phyloP scores from a whole-genome alignment of 2,113 vertebrate species.

The Camelus dromedarius region DNA sequence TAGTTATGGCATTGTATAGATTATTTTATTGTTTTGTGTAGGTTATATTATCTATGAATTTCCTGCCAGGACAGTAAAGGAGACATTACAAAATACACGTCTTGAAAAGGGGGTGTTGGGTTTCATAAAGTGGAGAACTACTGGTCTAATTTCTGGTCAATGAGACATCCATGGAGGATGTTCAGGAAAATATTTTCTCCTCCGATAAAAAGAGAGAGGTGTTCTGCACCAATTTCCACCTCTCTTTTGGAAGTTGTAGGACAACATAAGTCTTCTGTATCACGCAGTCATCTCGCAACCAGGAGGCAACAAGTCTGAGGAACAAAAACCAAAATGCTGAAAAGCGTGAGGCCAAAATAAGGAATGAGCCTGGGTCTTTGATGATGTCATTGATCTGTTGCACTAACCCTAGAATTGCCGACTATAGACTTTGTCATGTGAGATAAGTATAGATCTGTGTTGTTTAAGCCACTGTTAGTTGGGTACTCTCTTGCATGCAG shows the following conservation, averaged over 20 bases:
- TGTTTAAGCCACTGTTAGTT: neutral
- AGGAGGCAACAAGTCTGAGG: neutral
- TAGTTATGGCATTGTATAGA: neutral
- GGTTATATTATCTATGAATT: neutral
- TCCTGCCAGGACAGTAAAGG: neutral
- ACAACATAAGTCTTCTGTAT: neutral
- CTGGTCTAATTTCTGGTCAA: neutral
- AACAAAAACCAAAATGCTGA: neutral
- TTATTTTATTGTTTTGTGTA: neutral
- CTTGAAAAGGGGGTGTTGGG: neutral
- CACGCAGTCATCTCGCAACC: neutral
- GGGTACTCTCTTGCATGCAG: neutral
- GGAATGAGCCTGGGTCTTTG: neutral
- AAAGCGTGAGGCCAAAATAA: neutral
- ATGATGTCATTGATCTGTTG: neutral
- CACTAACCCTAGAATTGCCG: neutral
- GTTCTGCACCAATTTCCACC: neutral
- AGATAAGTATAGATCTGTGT: neutral
- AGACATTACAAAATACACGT: neutral
- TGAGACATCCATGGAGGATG: neutral
- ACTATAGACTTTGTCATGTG: neutral
- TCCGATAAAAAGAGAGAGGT: neutral
- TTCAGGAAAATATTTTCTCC: neutral
- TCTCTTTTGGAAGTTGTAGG: neutral
- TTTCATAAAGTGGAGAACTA: neutral